A percentile compares a stretch with the other conserved stretches of the same genome.
phyloP scores from a whole-genome alignment of 2,113 vertebrate species.

The Cinclus mexicanus region DNA sequence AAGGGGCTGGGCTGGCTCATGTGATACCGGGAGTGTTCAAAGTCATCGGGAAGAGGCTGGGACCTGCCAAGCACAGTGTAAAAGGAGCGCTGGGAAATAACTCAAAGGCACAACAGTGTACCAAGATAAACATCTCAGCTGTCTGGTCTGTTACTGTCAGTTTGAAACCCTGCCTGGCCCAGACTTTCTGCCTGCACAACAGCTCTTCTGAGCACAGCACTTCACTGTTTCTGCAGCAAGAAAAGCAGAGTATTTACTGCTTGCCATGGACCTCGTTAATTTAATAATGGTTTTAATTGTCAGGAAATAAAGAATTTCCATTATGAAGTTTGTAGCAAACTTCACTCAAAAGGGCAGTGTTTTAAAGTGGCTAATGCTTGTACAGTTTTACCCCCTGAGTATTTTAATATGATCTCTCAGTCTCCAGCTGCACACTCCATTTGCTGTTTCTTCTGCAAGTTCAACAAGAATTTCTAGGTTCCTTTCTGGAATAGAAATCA shows the following conservation, averaged over 20 bases:
- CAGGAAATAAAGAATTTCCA: neutral
- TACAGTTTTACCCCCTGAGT: neutral
- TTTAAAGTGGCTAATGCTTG: neutral
- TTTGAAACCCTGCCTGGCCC: neutral
- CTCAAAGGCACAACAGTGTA: neutral
- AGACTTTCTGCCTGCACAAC: neutral
- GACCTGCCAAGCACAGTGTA: slow-evolving; percentile 43
- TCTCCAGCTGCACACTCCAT: neutral
- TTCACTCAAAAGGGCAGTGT: neutral
- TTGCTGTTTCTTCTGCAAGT: neutral
- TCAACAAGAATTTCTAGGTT: neutral
- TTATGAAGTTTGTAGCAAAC: neutral
- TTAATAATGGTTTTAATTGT: neutral
- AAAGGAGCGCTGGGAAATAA: neutral
- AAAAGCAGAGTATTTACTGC: neutral
- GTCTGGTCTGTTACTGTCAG: neutral
- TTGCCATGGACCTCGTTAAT: neutral
- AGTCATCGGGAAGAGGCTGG: slow-evolving; percentile 51
- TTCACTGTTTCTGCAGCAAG: neutral
- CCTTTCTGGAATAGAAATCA: neutral
- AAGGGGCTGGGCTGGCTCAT: slow-evolving; percentile 67
- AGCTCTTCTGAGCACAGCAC: neutral
- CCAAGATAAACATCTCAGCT: neutral
- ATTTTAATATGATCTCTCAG: neutral
- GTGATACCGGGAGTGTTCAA: slow-evolving; percentile 36